Evolutionary conservation across 2,113 vertebrate genomes (phyloP).

Genomic region (Balaeniceps rex): DNA sequence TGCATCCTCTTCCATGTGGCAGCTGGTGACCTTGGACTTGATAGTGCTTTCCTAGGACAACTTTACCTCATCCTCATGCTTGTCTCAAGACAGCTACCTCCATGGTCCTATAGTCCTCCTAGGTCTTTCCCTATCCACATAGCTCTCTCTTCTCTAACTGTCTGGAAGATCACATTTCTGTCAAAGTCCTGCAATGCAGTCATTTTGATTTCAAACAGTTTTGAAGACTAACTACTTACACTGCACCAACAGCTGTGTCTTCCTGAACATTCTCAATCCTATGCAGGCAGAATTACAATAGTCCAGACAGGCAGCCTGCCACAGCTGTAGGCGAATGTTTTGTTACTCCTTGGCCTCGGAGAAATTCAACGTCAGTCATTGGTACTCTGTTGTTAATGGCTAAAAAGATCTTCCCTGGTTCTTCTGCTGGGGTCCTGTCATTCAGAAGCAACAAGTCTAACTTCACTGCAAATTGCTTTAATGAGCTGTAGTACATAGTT

Average conservation of each 20-base stretch:
- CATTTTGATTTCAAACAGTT: neutral
- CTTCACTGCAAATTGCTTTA: neutral
- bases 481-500: neutral
- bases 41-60: neutral
- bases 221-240: neutral
- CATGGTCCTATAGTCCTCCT: neutral
- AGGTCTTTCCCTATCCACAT: neutral
- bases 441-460: neutral
- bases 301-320: neutral
- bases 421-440: neutral
- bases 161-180: neutral
- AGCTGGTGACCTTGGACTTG: neutral
- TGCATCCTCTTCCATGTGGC: neutral
- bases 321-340: neutral
- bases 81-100: neutral
- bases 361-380: neutral
- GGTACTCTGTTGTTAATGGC: neutral
- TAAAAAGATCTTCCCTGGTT: neutral
- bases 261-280: neutral
- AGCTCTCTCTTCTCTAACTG: neutral
- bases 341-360: neutral
- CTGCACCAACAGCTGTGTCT: neutral
- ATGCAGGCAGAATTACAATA: neutral
- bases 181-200: neutral
- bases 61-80: neutral